phyloP scores from a whole-genome alignment of 1,140 invertebrate genomes.

The Sinonovacula constricta region DNA sequence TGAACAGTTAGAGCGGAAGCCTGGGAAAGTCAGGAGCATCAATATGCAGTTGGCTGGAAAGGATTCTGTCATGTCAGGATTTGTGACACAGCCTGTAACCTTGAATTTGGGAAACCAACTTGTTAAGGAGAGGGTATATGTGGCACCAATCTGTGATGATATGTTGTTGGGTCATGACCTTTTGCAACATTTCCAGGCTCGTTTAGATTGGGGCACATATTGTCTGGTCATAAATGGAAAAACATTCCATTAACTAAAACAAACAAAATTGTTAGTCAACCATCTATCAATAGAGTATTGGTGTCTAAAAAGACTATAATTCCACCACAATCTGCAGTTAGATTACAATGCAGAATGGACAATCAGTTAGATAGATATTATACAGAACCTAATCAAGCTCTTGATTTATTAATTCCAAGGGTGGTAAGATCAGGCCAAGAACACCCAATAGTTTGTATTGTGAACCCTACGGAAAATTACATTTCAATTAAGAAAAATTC shows the following conservation, averaged over 20 bases:
- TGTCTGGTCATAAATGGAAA: neutral
- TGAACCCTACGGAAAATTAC: neutral
- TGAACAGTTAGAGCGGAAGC: neutral
- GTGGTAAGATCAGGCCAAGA: neutral
- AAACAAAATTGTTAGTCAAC: too few species aligned
- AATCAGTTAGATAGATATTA: too few species aligned
- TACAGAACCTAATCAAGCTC: too few species aligned
- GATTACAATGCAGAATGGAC: too few species aligned
- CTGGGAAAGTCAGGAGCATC: neutral
- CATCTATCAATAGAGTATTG: too few species aligned
- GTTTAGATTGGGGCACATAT: neutral
- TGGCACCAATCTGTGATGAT: neutral
- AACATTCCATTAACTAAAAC: too few species aligned
- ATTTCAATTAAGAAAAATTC: neutral
- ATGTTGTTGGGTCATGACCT: neutral
- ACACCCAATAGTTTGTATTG: neutral
- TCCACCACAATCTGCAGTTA: too few species aligned
- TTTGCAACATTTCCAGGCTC: neutral
- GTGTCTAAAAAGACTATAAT: too few species aligned
- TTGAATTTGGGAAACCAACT: neutral
- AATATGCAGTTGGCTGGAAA: neutral
- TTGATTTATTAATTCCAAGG: too few species aligned
- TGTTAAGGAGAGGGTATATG: neutral
- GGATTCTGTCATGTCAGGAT: neutral
- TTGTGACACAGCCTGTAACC: neutral